Base-by-base conservation (phyloP, 2,113 vertebrate species). In the Glaucidium brasilianum region DNA sequence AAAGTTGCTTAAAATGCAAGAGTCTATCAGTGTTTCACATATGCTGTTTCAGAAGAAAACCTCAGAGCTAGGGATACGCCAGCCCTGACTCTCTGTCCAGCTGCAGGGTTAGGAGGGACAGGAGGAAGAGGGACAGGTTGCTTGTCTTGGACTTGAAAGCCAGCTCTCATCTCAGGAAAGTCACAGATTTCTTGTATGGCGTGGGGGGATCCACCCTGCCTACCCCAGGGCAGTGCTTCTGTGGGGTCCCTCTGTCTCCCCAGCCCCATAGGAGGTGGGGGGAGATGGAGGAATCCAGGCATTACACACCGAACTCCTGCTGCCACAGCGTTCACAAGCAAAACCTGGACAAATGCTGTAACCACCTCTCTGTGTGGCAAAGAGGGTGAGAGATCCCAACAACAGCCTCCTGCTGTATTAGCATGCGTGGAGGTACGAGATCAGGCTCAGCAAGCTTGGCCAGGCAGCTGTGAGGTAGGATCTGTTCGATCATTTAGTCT, bases 341-440 rank as follows among this genome's bases (percentile, higher is more conserved):
- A 69, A 75, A 35, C 39, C 20, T 59, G 32, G 29, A 29, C 1
- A 5, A 41, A 14, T 1, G 7, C 3, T 1, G 0, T 4, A 19
- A 62, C 29, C 50, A 19, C 41, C 17, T 78, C 74, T 37, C 15
- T 0, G 1, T 23, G 37, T 1, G 10, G n/a, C 52, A 63, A n/a
- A 62, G 69, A 32, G 47, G 26, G 60, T 0, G 2, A 73, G 64
- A 39, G 39, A n/a, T 17, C 22, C 60, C 7, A 23, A 12, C 37
- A 78, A 21, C 41, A 82, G 1, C 12, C 60, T 58, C 10, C 34
- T 32, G 29, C 49, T 84, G 4, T 10, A 5, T 12, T 45, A n/a
- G 60, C 0, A 1, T 15, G 11, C 1, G 0, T 10, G 43, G 17
- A 69, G 41, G 45, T 7, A 7, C 1, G 0, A 47, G 81, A 58